phyloP scores from a whole-genome alignment of 2,113 vertebrate genomes.

The Brachypteracias leptosomus region DNA sequence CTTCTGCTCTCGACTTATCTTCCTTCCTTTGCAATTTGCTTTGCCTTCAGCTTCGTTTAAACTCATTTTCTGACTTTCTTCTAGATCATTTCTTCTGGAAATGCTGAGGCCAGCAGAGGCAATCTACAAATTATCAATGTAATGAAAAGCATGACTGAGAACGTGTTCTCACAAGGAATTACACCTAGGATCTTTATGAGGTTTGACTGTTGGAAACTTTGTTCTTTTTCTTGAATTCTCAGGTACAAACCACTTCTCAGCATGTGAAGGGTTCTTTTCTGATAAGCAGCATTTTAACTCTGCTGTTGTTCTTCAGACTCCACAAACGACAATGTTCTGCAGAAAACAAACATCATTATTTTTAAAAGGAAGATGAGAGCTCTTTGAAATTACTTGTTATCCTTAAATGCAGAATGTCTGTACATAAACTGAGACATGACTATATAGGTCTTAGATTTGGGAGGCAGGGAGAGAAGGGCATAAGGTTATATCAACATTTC shows the following conservation, averaged over 20 bases:
- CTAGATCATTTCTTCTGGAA: neutral
- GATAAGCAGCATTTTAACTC: neutral
- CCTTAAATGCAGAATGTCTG: neutral
- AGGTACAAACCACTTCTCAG: neutral
- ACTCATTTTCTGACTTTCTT: neutral
- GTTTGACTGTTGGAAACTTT: neutral
- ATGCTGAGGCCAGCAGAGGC: neutral
- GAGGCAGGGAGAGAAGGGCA: neutral
- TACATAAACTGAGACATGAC: neutral
- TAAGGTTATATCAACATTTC: neutral
- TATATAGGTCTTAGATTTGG: neutral
- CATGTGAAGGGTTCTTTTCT: neutral
- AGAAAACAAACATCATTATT: neutral
- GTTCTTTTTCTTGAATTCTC: neutral
- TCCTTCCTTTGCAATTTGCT: neutral
- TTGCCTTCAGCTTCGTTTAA: neutral
- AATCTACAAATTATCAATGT: neutral
- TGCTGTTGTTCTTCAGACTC: neutral
- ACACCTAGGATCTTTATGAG: accelerated
- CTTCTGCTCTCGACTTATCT: neutral
- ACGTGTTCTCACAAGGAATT: neutral
- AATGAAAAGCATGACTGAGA: neutral
- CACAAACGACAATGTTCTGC: neutral
- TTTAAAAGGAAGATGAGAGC: neutral
- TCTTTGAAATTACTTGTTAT: neutral